Base-by-base conservation (phyloP, 2,113 vertebrate genomes). In the Anoplopoma fimbria region DNA sequence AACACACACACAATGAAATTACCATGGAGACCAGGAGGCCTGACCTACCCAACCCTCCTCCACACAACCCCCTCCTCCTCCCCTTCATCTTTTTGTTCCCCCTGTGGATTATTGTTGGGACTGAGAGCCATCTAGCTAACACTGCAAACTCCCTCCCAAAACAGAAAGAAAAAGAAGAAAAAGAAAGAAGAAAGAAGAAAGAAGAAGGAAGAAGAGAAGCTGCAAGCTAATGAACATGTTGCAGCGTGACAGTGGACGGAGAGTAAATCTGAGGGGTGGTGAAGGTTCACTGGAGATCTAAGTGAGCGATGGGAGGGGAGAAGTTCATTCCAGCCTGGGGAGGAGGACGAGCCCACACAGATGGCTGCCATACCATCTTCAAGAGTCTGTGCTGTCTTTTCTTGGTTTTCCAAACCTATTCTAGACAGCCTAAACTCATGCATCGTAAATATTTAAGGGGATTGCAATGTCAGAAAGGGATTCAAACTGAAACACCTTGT, bases 181-280 rank as follows among this genome's bases (percentile, higher is more conserved):
- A 78, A 33, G 64, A 87, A 3, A n/a, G 27, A n/a, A 45, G 12
- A 4, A 36, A 79, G 69, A 83, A 73, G 82, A 86, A 78, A n/a
- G n/a, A n/a, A 45, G 12, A 4, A 36, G 81, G 69, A 83, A 73
- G 82, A 86, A 78, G 88, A 92, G 42, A 70, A 74, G 45, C 31
- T 65, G 68, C n/a, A 82, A 85, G 80, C 83, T 90, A 92, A 95
- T 93, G 93, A 94, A 94, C 89, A 93, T 91, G 91, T 94, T 77
- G 81, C 74, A 75, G 79, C 9, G 58, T 87, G 84, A 92, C 90
- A 86, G 88, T 53, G 69, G 75, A 85, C 9, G 19, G 77, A 78
- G 75, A 78, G 77, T 57, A 80, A 80, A 90, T 79, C 79, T 78
- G n/a, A 83, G 78, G 86, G 91, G 78, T 45, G 84, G 91, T 86